Base-by-base conservation (phyloP, 2,888 invertebrate species). In the Leptinotarsa haldemani region DNA sequence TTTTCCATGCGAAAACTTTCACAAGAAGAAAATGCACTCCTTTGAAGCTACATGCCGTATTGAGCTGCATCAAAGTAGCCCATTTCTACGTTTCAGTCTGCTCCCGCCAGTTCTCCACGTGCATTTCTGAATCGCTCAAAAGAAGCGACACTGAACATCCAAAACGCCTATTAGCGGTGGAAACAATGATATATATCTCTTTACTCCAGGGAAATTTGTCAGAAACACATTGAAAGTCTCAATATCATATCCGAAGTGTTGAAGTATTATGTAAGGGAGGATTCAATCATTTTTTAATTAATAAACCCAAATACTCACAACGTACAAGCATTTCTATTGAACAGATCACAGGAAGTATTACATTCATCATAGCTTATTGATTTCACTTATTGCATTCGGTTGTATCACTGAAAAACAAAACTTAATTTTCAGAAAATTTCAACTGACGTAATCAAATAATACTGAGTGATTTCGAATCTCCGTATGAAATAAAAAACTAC, bases 31-130 rank as follows among this genome's bases (percentile, higher is more conserved):
- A 56, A 15, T 13, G 20, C 18, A 18, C 16, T 56, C 20, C 56
- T 56, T 56, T 56, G 25, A 56, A 22, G 22, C 4, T 22, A 4
- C 20, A 15, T 20, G 56, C 20, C 4, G 56, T 13, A 56, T 22
- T 12, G 56, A 13, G 56, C 16, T 56, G 56, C 56, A 56, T 56
- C 56, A 56, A 56, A 56, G 56, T 56, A 56, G 56, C 22, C 56
- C 22, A 22, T 56, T 56, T 56, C 56, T 22, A 13, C 56, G 3
- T 20, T 56, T 25, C 15, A 56, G 22, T 56, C 13, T 56, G 56
- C 22, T 56, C 5, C 5, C 20, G 56, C 25, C 56, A 56, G 15
- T 22, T 56, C 56, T 20, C 56, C 25, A 56, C 20, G 25, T 56
- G 56, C 22, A 56, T 56, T 4, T 4, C 56, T 56, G 56, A 56